Base-by-base conservation (phyloP, 2,888 invertebrate genomes). In the Chymomyza fuscimana region DNA sequence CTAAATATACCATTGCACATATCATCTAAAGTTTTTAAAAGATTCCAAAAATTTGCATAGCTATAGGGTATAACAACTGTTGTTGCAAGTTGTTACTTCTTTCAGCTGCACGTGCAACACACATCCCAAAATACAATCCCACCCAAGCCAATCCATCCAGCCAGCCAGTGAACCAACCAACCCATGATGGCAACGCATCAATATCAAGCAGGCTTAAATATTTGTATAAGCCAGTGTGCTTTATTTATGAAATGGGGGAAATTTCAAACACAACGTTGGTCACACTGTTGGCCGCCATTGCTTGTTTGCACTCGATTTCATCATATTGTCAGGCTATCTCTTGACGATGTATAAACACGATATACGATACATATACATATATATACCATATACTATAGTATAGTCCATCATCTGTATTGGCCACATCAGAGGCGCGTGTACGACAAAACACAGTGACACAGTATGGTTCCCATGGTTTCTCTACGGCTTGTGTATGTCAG, bases 201-300 rank as follows among this genome's bases (percentile, higher is more conserved):
- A 46, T 46, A 46, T 46, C 40, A 46, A 46, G 12, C 40, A 15
- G 40, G 40, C 40, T 46, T 46, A 46, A 84, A 85, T 84, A 84
- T 84, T 84, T 83, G 86, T 83, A 73, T 74, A 71, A 73, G 77
- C 72, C 40, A 75, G 56, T 72, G 66, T 77, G 75, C 76, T 86
- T 86, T 87, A 86, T 86, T 86, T 86, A 86, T 87, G 86, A 87
- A 86, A 84, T 78, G 82, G 86, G 12, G 40, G 75, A 87, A 86
- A 85, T 84, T 87, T 82, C 88, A 85, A 76, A 74, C 69, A 78
- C 61, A 32, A 54, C 64, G 40, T 46, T 46, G 40, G 40, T 46
- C 22, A 63, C 22, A 16, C 29, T 51, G 19, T 50, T 16, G 22
- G 6, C 16, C 36, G 9, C 63, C 9, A 9, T 54, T 54, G 12